Evolutionary conservation across 35 echinoderm and acorn worm genomes (phyloP).

Genomic region (Diadema setosum): DNA sequence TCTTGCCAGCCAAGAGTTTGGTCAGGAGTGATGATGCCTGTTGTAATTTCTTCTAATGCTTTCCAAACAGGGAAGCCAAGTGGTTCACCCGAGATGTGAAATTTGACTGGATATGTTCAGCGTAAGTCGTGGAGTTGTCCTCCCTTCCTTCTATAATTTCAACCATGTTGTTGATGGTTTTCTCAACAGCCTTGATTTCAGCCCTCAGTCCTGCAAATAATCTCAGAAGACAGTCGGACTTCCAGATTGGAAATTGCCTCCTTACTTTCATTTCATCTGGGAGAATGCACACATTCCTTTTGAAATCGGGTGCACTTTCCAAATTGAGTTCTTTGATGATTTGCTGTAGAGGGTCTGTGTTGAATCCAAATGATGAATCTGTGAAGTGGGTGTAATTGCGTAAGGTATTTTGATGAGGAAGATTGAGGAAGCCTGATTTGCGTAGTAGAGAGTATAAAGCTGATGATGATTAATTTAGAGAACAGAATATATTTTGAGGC

Average conservation of each 20-base stretch:
- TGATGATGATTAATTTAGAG: constrained; percentile 25
- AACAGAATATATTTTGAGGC: background rate
- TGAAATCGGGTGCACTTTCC: background rate
- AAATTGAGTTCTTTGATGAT: background rate
- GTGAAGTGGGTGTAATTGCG: constrained; percentile 14
- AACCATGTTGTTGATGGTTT: background rate
- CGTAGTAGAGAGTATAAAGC: constrained; percentile 31
- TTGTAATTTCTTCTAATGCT: background rate
- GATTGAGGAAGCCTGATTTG: constrained; percentile 14
- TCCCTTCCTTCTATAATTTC: background rate
- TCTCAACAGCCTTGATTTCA: background rate
- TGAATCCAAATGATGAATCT: background rate
- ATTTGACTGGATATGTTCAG: background rate
- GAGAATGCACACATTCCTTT: background rate
- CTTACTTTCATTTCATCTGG: background rate
- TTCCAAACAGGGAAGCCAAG: background rate
- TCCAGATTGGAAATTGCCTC: background rate
- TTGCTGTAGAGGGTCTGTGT: background rate
- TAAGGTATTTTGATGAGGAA: constrained; percentile 39
- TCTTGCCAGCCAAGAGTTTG: background rate
- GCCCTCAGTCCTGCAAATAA: background rate
- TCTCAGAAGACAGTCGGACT: background rate
- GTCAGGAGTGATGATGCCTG: background rate
- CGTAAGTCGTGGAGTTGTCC: background rate
- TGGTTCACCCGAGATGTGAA: background rate